Evolutionary conservation across 2,113 vertebrate species (phyloP), one percentile per base, ranked within the genome.

Genomic region (Atherinomorus stipes): DNA sequence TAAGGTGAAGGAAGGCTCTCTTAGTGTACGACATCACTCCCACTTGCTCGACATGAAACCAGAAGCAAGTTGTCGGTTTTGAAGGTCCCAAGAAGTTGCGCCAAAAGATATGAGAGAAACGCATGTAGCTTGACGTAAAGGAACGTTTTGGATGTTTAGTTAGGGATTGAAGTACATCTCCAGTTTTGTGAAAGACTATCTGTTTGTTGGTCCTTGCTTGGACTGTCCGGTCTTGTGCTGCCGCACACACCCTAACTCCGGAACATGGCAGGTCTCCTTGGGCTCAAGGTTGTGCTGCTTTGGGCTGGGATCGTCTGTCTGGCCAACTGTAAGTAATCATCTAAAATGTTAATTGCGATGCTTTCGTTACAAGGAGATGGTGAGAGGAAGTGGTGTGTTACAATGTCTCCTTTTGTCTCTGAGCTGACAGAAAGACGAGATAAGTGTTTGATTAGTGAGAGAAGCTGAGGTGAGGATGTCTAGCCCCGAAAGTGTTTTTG

Each of bases 191-290:
- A 90, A 90, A 92, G 61, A 66, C 31, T 11, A 38, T 81, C 57
- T 40, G 57, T 90, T 72, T 88, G 88, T 94, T 93, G 86, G 87
- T 89, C 91, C 94, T 80, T 85, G 90, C 85, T 89, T 89, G 94
- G 83, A 94, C 93, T 45, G 1, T 26, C 16, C 65, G 67, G 92
- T 84, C 95, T 94, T 93, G 91, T 92, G 93, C 91, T 90, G 61
- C 87, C 82, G 86, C 87, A 87, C 88, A 89, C 89, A 85, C 37
- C 78, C 86, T 81, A 78, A 89, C 89, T 88, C 85, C 91, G 91
- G 94, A 94, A 94, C 78, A 95, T 96, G 95, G 96, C 93, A 92
- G 95, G 92, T 77, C 92, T 90, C 81, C 89, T 84, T 88, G 94
- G 94, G 67, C 90, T 95, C 79, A 92, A 90, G 85, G 74, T 94